phyloP scores from a whole-genome alignment of 2,113 vertebrate genomes.

The Phyllostomus discolor region DNA sequence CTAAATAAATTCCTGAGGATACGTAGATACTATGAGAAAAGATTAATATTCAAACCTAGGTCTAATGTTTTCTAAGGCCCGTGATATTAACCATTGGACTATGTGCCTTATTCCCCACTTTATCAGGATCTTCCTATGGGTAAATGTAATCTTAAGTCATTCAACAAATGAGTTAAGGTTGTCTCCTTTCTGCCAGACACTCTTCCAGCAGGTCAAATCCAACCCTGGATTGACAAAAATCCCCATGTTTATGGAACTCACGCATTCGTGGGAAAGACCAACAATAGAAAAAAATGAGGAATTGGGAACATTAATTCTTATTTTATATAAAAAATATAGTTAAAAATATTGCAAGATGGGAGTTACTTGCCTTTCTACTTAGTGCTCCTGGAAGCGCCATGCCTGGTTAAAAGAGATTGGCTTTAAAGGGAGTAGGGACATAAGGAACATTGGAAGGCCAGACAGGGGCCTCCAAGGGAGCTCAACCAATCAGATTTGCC shows the following conservation, averaged over 20 bases:
- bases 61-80: neutral
- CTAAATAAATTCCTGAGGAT: neutral
- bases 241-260: neutral
- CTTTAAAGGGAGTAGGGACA: rapidly evolving
- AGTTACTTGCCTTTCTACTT: neutral
- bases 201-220: neutral
- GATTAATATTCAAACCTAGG: neutral
- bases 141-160: neutral
- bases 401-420: neutral
- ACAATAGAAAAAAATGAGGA: too few species aligned
- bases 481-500: neutral
- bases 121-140: neutral
- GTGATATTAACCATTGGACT: neutral
- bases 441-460: neutral
- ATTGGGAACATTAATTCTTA: too few species aligned
- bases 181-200: neutral
- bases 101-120: neutral
- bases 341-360: neutral
- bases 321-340: neutral
- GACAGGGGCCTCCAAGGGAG: neutral
- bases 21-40: neutral
- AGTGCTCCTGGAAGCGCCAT: neutral
- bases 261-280: neutral
- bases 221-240: neutral
- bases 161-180: too few species aligned